Evolutionary conservation across 2,888 invertebrate genomes (phyloP).

Genomic region (Caenorhabditis macrosperma): DNA sequence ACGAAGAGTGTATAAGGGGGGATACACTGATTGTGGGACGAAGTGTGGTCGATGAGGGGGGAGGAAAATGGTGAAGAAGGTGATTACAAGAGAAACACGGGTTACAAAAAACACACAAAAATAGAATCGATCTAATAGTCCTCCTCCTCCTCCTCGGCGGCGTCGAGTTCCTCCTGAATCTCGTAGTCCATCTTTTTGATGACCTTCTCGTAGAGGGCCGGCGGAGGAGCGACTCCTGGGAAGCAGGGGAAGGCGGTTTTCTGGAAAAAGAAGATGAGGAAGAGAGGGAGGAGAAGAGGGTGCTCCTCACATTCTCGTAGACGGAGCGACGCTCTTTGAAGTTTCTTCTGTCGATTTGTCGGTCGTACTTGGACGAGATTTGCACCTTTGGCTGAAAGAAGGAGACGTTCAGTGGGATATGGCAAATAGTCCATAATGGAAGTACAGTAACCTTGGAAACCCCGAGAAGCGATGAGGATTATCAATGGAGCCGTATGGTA

Average conservation of each 20-base stretch:
- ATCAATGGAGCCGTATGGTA: too few species aligned
- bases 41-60: too few species aligned
- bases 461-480: too few species aligned
- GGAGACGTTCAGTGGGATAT: not conserved
- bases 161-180: constrained; percentile 62
- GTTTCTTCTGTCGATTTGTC: constrained; percentile 93
- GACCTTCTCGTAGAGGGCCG: constrained; percentile 70
- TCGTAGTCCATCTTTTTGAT: constrained; percentile 67
- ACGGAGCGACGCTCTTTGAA: constrained; percentile 78
- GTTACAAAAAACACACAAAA: not conserved
- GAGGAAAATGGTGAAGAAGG: too few species aligned
- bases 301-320: constrained; percentile 78
- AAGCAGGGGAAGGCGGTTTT: constrained; percentile 77
- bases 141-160: constrained; percentile 57
- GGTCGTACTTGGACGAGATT: constrained; percentile 98
- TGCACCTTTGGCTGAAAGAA: constrained; percentile 90
- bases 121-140: constrained; percentile 26
- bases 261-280: too few species aligned
- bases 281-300: too few species aligned
- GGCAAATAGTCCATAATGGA: too few species aligned
- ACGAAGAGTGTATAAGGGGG: too few species aligned
- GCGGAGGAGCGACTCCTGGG: constrained; percentile 79
- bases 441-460: too few species aligned
- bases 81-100: not conserved
- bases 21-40: too few species aligned